Conservation (phyloP, 2,113 vertebrate genomes). For the Columba janthina region DNA sequence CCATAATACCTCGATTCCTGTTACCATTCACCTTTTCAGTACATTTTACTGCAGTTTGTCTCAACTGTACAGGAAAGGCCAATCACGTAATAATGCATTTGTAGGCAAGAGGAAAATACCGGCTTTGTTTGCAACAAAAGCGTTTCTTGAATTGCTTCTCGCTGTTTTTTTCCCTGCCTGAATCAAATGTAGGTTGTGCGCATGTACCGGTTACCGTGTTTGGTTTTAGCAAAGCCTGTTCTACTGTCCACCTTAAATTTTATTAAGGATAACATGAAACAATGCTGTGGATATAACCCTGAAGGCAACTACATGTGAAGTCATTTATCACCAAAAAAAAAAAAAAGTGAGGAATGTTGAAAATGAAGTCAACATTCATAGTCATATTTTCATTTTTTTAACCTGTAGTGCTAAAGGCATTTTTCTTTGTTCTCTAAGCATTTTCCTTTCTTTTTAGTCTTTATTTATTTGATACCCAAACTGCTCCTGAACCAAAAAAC, state of each 20-base stretch:
- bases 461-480: conserved; percentile 14
- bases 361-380: conserved; percentile 12
- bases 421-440: conserved; percentile 36
- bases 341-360: conserved; percentile 61
- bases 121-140: neutral
- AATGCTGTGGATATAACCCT: conserved; percentile 29
- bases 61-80: neutral
- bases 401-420: conserved; percentile 18
- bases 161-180: neutral
- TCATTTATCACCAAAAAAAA: conserved; percentile 61
- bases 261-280: conserved; percentile 22
- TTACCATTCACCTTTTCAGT: neutral
- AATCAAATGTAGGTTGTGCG: neutral
- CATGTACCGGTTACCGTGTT: neutral
- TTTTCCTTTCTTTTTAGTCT: conserved; percentile 17
- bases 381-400: conserved; percentile 30
- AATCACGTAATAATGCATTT: neutral
- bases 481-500: neutral
- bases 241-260: conserved; percentile 57
- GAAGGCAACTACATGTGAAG: conserved; percentile 50
- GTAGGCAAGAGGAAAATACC: neutral
- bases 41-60: neutral
- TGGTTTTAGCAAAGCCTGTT: neutral
- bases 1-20: neutral
- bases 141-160: neutral